A percentile compares a stretch with the other conserved stretches of the same genome.
Conservation (phyloP, 2,888 invertebrate species). For the Panorpa germanica region DNA sequence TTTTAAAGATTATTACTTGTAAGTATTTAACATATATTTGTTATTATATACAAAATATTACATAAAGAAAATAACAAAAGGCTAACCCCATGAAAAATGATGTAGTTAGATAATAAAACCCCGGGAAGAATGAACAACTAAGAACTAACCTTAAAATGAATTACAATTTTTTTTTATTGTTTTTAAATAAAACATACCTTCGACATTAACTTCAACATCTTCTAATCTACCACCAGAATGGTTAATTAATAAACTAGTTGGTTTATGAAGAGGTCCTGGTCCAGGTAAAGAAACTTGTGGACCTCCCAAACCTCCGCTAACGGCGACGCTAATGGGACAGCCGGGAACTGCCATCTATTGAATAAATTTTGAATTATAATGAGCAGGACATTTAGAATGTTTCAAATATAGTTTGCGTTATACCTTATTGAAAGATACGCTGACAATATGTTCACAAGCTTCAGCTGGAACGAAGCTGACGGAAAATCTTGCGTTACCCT, state of each 20-base stretch:
- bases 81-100: slow-evolving; percentile 5
- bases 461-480: slow-evolving; percentile 94
- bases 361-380: no score
- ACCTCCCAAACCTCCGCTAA: slow-evolving; percentile 41
- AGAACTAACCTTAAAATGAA: slow-evolving; percentile 6
- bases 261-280: slow-evolving; percentile 49
- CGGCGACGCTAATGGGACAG: slow-evolving; percentile 78
- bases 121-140: no score
- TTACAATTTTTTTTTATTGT: slow-evolving; percentile 4
- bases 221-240: slow-evolving; percentile 78
- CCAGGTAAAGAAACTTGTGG: slow-evolving; percentile 54
- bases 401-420: slow-evolving; percentile 21
- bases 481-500: slow-evolving; percentile 57
- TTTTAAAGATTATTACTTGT: no score
- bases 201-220: slow-evolving; percentile 90
- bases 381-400: no score
- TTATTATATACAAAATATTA: not conserved
- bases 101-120: slow-evolving; percentile 7
- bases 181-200: slow-evolving; percentile 44
- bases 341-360: slow-evolving; percentile 50
- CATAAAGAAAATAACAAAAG: slow-evolving; percentile 3
- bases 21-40: no score
- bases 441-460: slow-evolving; percentile 84
- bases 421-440: slow-evolving; percentile 93
- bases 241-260: slow-evolving; percentile 52